These are phyloP conservation scores for Ophion costatus DNA, from an alignment of 2,888 invertebrate genomes.

Conservation along the genomic window DNA sequence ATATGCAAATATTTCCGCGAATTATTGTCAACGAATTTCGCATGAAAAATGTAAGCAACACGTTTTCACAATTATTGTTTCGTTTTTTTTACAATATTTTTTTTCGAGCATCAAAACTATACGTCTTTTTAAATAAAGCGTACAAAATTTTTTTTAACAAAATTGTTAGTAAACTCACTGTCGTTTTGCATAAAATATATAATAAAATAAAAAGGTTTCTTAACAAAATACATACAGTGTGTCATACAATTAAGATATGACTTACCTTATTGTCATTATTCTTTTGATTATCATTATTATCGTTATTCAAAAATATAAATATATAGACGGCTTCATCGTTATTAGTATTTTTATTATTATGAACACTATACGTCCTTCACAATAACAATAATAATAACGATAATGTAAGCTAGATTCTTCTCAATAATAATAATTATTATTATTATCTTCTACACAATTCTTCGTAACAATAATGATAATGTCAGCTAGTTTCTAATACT, in stretches of 20 bases:
- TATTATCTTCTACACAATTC: not conserved
- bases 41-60: not conserved
- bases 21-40: not conserved
- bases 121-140: not conserved
- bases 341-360: no score
- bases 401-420: no score
- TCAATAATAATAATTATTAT: no score
- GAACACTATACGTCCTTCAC: not conserved
- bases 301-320: no score
- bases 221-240: not conserved
- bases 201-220: not conserved
- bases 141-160: not conserved
- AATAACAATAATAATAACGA: not conserved
- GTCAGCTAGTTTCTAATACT: not conserved
- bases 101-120: not conserved
- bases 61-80: not conserved
- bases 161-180: not conserved
- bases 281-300: not conserved
- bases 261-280: not conserved
- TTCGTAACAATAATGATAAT: not conserved
- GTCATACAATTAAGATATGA: not conserved
- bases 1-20: not conserved
- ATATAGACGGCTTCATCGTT: no score
- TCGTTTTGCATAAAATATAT: no score
- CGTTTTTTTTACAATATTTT: not conserved